Base-by-base conservation (phyloP, 2,797 vertebrate species). In the Spinibarbus caldwelli region DNA sequence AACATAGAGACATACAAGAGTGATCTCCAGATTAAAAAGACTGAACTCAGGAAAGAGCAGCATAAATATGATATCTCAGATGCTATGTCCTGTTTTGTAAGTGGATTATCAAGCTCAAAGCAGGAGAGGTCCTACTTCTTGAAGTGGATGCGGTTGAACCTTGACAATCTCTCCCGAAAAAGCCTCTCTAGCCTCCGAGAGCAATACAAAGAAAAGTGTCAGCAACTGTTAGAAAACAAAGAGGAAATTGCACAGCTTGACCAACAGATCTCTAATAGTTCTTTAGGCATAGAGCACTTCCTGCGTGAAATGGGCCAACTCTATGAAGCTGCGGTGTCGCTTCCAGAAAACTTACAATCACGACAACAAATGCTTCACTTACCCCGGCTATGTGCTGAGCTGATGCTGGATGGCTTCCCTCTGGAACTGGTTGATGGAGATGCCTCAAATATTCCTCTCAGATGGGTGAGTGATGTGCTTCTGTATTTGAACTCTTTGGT, bases 371-470 rank as follows among this genome's bases (percentile, higher is more conserved):
- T 96, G 29, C 49, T 84, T 0, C 88, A 94, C 64, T 93, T 97
- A 73, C 95, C 96, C 0, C 90, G 43, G 67, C 72, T 96, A 14
- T 95, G 95, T 86, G 94, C 93, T 52, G 54, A 92, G 36, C 88
- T 96, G 75, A 86, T 96, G 85, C 86, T 96, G 38, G 90, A 92
- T 83, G 96, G 95, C 6, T 94, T 95, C 66, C 96, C 96, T 1
- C 49, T 97, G 85, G 96, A 96, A 88, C 93, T 97, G 36, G 87
- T 96, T 0, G 96, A 96, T 45, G 96, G 96, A 86, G 94, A 95
- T 85, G 94, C 95, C 0, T 95, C 95, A 57, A 96, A 96, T 82
- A 93, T 96, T 38, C 95, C 96, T 26, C 75, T 96, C 29, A 92
- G 76, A 79, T 96, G 95, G 94, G 90, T 96, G 80, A 94, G 87